Conservation (phyloP, 1,140 invertebrate species). For the Acromyrmex echinatior region DNA sequence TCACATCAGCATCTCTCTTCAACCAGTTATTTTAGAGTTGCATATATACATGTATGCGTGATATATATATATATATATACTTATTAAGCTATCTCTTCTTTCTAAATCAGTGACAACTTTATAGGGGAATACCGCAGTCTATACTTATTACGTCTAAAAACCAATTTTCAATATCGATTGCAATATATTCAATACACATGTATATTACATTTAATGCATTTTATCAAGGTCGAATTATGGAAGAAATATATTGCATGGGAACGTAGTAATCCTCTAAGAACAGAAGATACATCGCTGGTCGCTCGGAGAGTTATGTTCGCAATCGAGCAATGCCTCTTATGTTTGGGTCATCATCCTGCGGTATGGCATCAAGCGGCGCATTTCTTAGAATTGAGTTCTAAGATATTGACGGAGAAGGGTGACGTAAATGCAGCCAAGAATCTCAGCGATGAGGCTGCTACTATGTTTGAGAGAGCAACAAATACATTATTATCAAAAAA, state of each 20-base stretch:
- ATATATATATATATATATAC: too few species aligned
- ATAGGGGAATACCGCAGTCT: too few species aligned
- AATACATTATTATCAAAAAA: conserved; percentile 95
- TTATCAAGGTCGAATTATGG: conserved; percentile 97
- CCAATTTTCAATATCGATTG: not conserved
- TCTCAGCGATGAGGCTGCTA: conserved; percentile 97
- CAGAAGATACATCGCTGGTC: conserved; percentile 97
- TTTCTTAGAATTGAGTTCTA: conserved; percentile 97
- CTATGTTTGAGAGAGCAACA: conserved; percentile 97
- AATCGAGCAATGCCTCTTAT: conserved; percentile 98
- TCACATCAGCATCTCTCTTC: too few species aligned
- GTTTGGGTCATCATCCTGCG: conserved; percentile 98
- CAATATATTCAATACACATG: not conserved
- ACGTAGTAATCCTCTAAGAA: conserved; percentile 97
- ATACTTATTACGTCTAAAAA: not conserved
- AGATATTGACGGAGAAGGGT: conserved; percentile 97
- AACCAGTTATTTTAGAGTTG: too few species aligned
- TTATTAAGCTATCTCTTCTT: too few species aligned
- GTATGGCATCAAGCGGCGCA: conserved; percentile 99
- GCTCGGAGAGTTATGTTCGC: conserved; percentile 99
- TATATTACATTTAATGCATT: conserved; percentile 47
- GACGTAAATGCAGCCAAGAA: conserved; percentile 96
- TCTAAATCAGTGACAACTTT: too few species aligned
- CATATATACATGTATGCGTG: too few species aligned
- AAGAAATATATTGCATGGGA: conserved; percentile 99